Evolutionary conservation across 2,888 invertebrate species (phyloP).

Genomic region (Synergus gifuensis): DNA sequence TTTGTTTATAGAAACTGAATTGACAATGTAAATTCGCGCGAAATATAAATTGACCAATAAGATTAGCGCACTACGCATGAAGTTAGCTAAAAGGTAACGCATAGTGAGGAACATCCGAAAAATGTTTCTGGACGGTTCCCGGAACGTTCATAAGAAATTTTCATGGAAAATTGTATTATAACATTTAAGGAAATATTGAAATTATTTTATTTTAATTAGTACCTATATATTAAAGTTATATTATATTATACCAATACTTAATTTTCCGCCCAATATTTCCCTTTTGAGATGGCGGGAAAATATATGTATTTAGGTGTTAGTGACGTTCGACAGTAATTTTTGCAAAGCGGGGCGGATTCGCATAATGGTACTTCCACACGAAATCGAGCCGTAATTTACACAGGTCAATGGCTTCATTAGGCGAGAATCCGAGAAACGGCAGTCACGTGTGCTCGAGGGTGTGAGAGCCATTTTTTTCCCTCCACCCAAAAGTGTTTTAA

Average conservation of each 20-base stretch:
- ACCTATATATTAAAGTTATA: background rate
- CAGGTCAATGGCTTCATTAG: conserved; percentile 18
- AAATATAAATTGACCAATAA: too few relatives aligned
- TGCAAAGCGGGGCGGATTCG: background rate
- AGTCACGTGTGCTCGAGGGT: conserved; percentile 17
- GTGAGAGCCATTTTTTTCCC: conserved; percentile 32
- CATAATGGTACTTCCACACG: conserved; percentile 36
- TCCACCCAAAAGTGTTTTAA: conserved; percentile 21
- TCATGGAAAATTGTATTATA: too few relatives aligned
- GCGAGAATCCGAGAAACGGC: conserved; percentile 25
- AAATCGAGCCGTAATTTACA: conserved; percentile 34
- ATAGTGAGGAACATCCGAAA: too few relatives aligned
- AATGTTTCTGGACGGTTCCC: too few relatives aligned
- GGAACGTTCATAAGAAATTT: too few relatives aligned
- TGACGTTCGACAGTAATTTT: conserved; percentile 8
- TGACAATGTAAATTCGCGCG: too few relatives aligned
- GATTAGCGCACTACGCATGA: too few relatives aligned
- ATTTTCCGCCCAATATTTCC: background rate
- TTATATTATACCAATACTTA: too few relatives aligned
- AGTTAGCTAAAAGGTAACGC: too few relatives aligned
- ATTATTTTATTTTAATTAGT: too few relatives aligned
- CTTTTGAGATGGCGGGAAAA: background rate
- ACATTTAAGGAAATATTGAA: too few relatives aligned
- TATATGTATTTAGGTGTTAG: background rate
- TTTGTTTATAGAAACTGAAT: background rate